Conservation (phyloP, 2,888 invertebrate species). For the Chrysina gloriosa region DNA sequence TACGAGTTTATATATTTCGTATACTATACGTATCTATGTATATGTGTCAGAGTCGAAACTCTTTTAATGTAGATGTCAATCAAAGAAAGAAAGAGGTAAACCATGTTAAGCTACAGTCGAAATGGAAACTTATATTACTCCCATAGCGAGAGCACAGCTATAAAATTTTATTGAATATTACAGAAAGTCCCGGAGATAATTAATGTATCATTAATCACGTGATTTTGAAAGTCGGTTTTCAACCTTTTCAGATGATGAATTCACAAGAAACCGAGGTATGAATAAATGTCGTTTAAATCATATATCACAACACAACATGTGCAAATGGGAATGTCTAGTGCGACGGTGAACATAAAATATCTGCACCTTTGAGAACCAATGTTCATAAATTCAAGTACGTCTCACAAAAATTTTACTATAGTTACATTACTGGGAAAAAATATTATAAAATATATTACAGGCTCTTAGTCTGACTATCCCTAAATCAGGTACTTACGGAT, state of each 20-base stretch:
- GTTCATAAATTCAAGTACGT: slow-evolving; percentile 51
- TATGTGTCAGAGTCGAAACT: no score
- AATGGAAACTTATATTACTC: not conserved
- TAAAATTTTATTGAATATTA: slow-evolving; percentile 49
- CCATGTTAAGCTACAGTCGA: not conserved
- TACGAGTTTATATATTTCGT: no score
- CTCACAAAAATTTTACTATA: slow-evolving; percentile 46
- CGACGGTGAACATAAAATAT: slow-evolving; percentile 50
- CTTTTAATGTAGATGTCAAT: not conserved
- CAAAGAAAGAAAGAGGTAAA: not conserved
- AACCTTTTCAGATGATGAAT: slow-evolving; percentile 36
- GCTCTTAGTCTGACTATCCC: slow-evolving; percentile 12
- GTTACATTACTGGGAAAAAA: slow-evolving; percentile 40
- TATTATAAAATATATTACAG: slow-evolving; percentile 28
- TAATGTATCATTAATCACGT: slow-evolving; percentile 50
- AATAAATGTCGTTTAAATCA: slow-evolving; percentile 54
- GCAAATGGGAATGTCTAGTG: slow-evolving; percentile 53
- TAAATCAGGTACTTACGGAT: slow-evolving; percentile 12
- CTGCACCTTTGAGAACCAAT: slow-evolving; percentile 51
- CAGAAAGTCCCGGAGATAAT: slow-evolving; percentile 47
- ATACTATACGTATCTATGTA: no score
- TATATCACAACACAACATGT: slow-evolving; percentile 50
- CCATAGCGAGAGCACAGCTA: not conserved
- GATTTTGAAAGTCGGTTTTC: slow-evolving; percentile 40
- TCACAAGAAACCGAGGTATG: slow-evolving; percentile 39